Evolutionary conservation across 53 echinoderm and acorn worm genomes (phyloP).

Genomic region (Holothuria leucospilota): DNA sequence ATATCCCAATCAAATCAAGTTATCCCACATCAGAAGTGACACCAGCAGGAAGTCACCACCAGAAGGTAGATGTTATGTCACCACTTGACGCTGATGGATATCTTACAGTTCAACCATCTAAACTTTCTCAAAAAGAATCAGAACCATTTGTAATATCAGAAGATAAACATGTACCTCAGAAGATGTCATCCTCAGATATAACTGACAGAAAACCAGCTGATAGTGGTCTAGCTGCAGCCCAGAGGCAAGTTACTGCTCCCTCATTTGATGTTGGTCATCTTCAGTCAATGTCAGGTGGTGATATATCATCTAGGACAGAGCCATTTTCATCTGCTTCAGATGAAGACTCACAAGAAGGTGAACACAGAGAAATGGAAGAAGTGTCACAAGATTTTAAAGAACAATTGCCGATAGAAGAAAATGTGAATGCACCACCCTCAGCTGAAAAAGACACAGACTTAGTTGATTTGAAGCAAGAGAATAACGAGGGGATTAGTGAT

Average conservation of each 20-base stretch:
- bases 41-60: not conserved
- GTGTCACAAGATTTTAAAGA: slow-evolving; percentile 17
- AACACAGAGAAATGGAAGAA: slow-evolving; percentile 16
- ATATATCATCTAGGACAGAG: slow-evolving; percentile 69
- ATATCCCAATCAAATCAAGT: too few species aligned
- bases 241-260: too few species aligned
- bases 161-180: too few species aligned
- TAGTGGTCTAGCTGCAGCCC: too few species aligned
- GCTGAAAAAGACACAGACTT: too few species aligned
- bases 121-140: not conserved
- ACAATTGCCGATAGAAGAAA: too few species aligned
- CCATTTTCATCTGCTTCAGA: slow-evolving; percentile 69
- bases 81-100: not conserved
- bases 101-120: not conserved
- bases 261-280: not conserved
- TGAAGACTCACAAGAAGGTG: slow-evolving; percentile 45
- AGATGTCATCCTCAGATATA: too few species aligned
- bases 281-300: not conserved
- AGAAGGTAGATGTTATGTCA: not conserved
- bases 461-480: too few species aligned
- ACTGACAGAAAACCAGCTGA: too few species aligned
- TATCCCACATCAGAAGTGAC: too few species aligned
- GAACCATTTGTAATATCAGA: not conserved
- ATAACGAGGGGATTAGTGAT: too few species aligned
- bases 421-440: too few species aligned